A percentile compares a stretch with the other conserved stretches of the same genome.
phyloP scores from a whole-genome alignment of 2,113 vertebrate genomes.

The Pleuronectes platessa region DNA sequence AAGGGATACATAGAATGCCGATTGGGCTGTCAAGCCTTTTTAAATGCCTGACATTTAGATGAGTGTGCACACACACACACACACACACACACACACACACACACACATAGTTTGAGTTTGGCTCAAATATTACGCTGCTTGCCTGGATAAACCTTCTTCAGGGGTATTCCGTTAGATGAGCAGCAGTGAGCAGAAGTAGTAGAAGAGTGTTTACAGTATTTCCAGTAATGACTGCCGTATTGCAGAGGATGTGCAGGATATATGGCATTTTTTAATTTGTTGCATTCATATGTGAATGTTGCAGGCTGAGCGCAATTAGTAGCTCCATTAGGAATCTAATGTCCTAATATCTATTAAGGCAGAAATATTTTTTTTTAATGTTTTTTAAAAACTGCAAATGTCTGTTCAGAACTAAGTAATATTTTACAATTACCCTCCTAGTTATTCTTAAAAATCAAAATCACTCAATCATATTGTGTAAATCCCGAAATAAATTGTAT shows the following conservation, averaged over 20 bases:
- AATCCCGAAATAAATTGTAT: neutral
- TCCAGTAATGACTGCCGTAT: neutral
- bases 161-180: neutral
- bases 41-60: neutral
- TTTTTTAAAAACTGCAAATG: neutral
- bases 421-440: neutral
- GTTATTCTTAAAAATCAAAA: neutral
- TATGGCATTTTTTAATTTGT: neutral
- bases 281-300: neutral
- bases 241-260: neutral
- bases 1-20: constrained; percentile 15
- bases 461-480: neutral
- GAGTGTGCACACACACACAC: neutral
- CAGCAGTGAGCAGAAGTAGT: neutral
- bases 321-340: neutral
- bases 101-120: neutral
- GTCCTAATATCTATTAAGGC: neutral
- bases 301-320: neutral
- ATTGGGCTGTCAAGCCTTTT: constrained; percentile 1
- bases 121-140: neutral
- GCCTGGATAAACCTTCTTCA: neutral
- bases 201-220: constrained; percentile 2
- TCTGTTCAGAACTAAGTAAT: neutral
- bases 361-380: neutral
- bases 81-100: neutral